Conservation (phyloP, 2,113 vertebrate genomes). For the Leptobrachium leishanense region DNA sequence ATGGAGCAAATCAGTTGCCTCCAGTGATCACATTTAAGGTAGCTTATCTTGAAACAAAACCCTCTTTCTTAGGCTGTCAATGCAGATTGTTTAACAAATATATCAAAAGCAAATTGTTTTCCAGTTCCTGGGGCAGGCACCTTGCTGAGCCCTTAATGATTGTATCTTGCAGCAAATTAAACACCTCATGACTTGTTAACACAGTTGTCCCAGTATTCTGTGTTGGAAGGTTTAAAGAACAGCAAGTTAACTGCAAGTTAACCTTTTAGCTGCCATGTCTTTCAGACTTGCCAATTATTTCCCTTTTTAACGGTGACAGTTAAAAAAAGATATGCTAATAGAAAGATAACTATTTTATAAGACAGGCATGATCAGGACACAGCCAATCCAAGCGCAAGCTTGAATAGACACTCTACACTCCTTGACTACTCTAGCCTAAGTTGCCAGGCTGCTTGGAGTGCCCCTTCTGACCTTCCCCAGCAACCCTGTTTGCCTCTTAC, state of each 20-base stretch:
- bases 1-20: not conserved
- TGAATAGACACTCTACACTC: too few species aligned
- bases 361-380: too few species aligned
- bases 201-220: slow-evolving; percentile 17
- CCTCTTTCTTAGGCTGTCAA: slow-evolving; percentile 20
- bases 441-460: too few species aligned
- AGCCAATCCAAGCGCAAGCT: too few species aligned
- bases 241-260: slow-evolving; percentile 13
- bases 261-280: slow-evolving; percentile 7
- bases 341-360: too few species aligned
- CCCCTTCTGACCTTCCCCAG: too few species aligned
- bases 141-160: slow-evolving; percentile 48
- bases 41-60: not conserved
- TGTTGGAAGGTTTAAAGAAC: slow-evolving; percentile 10
- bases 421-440: too few species aligned
- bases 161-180: slow-evolving; percentile 47
- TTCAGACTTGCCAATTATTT: not conserved
- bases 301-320: not conserved
- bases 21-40: slow-evolving; percentile 1
- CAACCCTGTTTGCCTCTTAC: too few species aligned
- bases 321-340: not conserved
- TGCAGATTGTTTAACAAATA: slow-evolving; percentile 43
- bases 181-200: slow-evolving; percentile 46
- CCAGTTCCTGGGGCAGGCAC: slow-evolving; percentile 40
- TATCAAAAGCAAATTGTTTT: slow-evolving; percentile 49